These are phyloP conservation scores for Connochaetes taurinus DNA, from an alignment of 2,113 vertebrate genomes.

Conservation along the genomic window DNA sequence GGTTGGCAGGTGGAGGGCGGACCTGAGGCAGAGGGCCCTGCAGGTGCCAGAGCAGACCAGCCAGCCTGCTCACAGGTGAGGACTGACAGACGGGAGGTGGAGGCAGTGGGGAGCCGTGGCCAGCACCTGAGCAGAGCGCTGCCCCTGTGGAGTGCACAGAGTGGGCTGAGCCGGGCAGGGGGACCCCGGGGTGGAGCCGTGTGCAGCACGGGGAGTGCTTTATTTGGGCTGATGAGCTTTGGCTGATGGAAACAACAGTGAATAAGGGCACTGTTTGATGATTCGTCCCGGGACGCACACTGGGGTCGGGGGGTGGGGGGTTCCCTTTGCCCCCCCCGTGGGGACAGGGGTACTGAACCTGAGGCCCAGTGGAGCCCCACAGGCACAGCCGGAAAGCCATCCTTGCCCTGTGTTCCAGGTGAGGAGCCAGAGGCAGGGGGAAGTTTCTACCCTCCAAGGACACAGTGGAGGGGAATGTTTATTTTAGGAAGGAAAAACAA, in stretches of 20 bases:
- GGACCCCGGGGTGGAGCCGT: neutral
- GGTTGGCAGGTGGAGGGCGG: neutral
- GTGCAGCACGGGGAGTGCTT: neutral
- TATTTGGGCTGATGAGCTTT: neutral
- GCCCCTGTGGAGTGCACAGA: neutral
- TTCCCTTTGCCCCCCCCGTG: neutral
- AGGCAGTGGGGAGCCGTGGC: neutral
- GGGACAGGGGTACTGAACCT: neutral
- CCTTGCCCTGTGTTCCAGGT: neutral
- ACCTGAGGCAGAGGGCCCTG: neutral
- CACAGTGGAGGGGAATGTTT: neutral
- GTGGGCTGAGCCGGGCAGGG: neutral
- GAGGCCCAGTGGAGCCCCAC: neutral
- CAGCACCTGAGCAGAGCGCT: neutral
- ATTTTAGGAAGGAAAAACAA: neutral
- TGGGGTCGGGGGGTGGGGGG: neutral
- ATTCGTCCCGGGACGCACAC: neutral
- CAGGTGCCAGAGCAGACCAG: neutral
- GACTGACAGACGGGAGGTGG: neutral
- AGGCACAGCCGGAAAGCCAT: neutral
- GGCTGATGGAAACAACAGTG: neutral
- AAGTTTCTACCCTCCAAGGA: neutral
- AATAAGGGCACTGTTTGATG: neutral
- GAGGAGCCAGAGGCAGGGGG: neutral
- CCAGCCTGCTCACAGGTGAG: neutral